Evolutionary conservation across 2,888 invertebrate species (phyloP).

Genomic region (Chalcis sispes): DNA sequence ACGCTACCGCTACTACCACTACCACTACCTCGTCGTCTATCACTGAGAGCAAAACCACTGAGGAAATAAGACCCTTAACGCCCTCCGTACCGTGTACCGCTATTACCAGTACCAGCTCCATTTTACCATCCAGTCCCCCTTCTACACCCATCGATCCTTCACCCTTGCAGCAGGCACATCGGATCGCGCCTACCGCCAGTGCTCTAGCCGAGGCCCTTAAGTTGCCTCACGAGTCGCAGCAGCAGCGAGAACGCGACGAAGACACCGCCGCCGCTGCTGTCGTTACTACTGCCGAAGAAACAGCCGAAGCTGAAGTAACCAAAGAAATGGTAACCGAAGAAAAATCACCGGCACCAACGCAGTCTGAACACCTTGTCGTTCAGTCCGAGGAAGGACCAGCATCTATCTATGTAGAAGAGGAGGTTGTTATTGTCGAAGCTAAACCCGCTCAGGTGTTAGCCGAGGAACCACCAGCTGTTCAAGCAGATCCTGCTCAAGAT

Average conservation of each 20-base stretch:
- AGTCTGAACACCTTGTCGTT: background rate
- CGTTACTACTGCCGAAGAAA: background rate
- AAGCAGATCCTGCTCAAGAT: background rate
- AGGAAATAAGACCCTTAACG: slow-evolving; percentile 63
- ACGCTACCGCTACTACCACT: slow-evolving; percentile 28
- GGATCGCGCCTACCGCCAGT: slow-evolving; percentile 69
- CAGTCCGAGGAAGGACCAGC: slow-evolving; percentile 2
- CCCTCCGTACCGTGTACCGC: slow-evolving; percentile 55
- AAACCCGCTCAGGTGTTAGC: background rate
- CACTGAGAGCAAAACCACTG: slow-evolving; percentile 76
- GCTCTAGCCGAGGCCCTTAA: slow-evolving; percentile 71
- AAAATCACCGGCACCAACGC: too few species aligned
- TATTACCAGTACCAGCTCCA: slow-evolving; percentile 37
- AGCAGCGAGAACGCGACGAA: slow-evolving; percentile 30
- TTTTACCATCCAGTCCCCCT: slow-evolving; percentile 73
- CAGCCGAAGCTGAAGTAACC: too few species aligned
- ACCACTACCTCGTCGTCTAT: slow-evolving; percentile 67
- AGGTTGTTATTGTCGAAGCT: background rate
- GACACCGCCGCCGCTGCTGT: too few species aligned
- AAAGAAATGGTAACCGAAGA: too few species aligned
- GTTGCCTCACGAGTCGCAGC: slow-evolving; percentile 52
- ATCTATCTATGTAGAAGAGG: background rate
- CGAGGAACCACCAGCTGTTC: background rate
- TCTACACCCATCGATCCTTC: slow-evolving; percentile 74
- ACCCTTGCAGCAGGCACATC: slow-evolving; percentile 73